These are phyloP conservation scores for Gopherus flavomarginatus DNA, from an alignment of 2,113 vertebrate genomes.

Conservation along the genomic window DNA sequence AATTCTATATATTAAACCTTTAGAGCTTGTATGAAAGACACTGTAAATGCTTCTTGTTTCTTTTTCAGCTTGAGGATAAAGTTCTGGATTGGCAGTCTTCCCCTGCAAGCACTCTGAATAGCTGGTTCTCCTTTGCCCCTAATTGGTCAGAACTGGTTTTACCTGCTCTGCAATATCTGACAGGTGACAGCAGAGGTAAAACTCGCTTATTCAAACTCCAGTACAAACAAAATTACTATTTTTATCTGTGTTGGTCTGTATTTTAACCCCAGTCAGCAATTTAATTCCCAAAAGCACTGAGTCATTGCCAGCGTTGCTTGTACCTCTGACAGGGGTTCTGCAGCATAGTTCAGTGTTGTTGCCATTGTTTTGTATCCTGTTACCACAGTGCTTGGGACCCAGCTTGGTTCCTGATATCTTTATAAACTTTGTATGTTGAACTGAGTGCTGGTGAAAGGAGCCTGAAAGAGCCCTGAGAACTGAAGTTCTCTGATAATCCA, in stretches of 20 bases:
- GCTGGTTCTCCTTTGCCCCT: conserved; percentile 91
- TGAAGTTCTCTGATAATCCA: background rate
- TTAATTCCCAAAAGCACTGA: background rate
- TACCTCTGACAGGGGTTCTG: fast-evolving
- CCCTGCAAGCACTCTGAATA: conserved; percentile 92
- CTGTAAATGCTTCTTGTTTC: background rate
- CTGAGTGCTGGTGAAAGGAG: background rate
- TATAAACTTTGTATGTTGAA: background rate
- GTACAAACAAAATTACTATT: background rate
- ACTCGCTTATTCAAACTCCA: background rate
- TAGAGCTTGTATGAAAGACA: background rate
- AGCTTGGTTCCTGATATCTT: background rate
- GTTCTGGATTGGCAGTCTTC: conserved; percentile 93
- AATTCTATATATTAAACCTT: background rate
- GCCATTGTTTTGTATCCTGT: background rate
- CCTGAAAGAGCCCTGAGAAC: background rate
- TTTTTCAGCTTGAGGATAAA: conserved; percentile 91
- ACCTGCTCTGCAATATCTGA: conserved; percentile 92
- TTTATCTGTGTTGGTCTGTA: background rate
- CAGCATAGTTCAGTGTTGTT: background rate
- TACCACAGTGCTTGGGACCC: background rate
- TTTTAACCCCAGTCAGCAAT: background rate
- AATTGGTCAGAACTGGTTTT: conserved; percentile 96
- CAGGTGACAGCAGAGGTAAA: conserved; percentile 92
- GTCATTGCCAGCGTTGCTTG: background rate